phyloP scores from a whole-genome alignment of 2,113 vertebrate genomes.

The Arvicanthis niloticus region DNA sequence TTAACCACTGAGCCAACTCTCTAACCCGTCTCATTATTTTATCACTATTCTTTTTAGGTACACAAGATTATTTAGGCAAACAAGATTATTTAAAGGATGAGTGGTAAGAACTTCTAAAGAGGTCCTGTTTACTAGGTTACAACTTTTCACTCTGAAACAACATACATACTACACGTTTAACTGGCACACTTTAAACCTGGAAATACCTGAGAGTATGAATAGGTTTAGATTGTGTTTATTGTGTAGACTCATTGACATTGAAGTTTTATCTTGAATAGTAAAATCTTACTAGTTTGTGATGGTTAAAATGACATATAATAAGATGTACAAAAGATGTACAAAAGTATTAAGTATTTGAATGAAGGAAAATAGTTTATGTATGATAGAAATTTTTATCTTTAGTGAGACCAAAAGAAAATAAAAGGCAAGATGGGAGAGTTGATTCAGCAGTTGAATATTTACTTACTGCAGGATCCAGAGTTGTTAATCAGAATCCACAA shows the following conservation, averaged over 20 bases:
- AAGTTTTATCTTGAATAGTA: conserved; percentile 40
- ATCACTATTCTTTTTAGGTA: conserved; percentile 2
- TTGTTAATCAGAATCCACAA: too few relatives aligned
- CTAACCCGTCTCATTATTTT: background rate
- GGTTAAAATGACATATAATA: conserved; percentile 32
- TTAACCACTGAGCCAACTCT: background rate
- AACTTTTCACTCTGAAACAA: background rate
- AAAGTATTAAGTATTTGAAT: conserved; percentile 27
- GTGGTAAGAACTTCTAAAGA: background rate
- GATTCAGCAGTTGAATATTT: background rate
- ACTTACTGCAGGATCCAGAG: background rate
- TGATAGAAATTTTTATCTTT: conserved; percentile 21
- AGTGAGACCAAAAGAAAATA: conserved; percentile 41
- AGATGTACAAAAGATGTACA: background rate
- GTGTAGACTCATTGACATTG: conserved; percentile 42
- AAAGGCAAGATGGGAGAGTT: background rate
- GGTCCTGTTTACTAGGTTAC: background rate
- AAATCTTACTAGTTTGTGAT: conserved; percentile 31
- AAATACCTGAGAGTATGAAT: conserved; percentile 5
- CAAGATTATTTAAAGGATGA: background rate
- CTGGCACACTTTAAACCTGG: conserved; percentile 35
- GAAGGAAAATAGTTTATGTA: background rate
- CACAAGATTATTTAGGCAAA: too few relatives aligned
- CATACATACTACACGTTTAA: background rate
- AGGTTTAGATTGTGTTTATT: conserved; percentile 37